A percentile compares a stretch with the other conserved stretches of the same genome.
Evolutionary conservation across 2,888 invertebrate genomes (phyloP).

Genomic region (Drosophila limbata): DNA sequence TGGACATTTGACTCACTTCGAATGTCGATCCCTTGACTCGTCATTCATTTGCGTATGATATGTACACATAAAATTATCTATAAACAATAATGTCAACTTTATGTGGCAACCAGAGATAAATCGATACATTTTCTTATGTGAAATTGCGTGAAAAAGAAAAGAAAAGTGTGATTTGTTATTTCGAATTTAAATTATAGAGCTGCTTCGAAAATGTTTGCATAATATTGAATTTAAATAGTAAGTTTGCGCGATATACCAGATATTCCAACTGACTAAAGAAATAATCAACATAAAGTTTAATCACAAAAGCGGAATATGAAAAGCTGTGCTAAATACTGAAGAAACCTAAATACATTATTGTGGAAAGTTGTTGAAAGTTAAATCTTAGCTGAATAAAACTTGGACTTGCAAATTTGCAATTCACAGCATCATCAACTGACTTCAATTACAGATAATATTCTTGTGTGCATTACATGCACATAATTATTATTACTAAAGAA

Average conservation of each 20-base stretch:
- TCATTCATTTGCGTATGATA: neutral
- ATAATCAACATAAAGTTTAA: neutral
- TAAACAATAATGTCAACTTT: neutral
- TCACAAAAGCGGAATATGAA: no score
- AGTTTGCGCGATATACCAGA: neutral
- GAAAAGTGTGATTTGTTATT: neutral
- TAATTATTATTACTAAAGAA: no score
- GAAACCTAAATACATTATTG: no score
- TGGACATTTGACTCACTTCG: constrained; percentile 28
- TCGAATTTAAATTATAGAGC: neutral
- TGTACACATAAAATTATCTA: neutral
- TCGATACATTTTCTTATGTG: neutral
- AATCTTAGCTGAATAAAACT: no score
- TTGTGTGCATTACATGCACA: no score
- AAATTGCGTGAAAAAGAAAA: neutral
- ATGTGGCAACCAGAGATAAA: neutral
- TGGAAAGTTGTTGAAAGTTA: no score
- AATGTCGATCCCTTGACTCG: constrained; percentile 13
- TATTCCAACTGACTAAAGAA: neutral
- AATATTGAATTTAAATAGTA: neutral
- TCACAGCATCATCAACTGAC: no score
- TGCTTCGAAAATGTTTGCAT: neutral
- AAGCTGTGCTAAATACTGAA: no score
- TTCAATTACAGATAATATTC: no score
- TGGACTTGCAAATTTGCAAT: no score